Percentiles rank a stretch among this genome's conserved stretches.
Conservation (phyloP, 2,888 invertebrate genomes). For the Watsonalla binaria region DNA sequence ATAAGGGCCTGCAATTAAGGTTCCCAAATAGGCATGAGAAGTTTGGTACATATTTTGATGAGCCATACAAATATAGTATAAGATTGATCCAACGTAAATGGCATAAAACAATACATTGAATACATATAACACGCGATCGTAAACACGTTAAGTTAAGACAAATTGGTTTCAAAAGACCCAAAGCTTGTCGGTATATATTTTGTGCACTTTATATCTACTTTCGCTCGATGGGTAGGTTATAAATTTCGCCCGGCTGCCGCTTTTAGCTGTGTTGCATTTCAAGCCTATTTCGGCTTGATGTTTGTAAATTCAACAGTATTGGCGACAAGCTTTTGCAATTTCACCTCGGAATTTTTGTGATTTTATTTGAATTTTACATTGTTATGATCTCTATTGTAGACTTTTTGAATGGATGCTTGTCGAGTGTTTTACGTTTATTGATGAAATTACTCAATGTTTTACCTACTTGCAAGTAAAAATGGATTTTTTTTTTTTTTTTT, state of each 20-base stretch:
- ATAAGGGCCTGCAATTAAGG: constrained; percentile 36
- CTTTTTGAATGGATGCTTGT: background rate
- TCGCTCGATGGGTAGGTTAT: constrained; percentile 20
- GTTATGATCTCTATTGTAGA: too few species aligned
- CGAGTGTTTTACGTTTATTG: too few species aligned
- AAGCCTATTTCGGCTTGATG: constrained; percentile 30
- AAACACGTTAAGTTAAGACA: constrained; percentile 68
- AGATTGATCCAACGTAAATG: constrained; percentile 59
- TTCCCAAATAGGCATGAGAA: constrained; percentile 20
- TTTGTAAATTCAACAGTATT: constrained; percentile 23
- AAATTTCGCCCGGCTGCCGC: constrained; percentile 18
- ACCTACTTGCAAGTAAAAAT: too few species aligned
- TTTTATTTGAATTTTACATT: background rate
- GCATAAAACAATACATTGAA: constrained; percentile 63
- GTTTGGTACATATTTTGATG: constrained; percentile 22
- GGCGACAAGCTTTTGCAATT: constrained; percentile 28
- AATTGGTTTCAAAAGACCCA: constrained; percentile 64
- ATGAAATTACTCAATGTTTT: too few species aligned
- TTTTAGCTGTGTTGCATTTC: constrained; percentile 25
- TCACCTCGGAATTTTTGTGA: constrained; percentile 7
- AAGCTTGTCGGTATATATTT: constrained; percentile 32
- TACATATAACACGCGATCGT: constrained; percentile 59
- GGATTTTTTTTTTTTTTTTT: too few species aligned
- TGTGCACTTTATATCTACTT: constrained; percentile 42
- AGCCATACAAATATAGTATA: constrained; percentile 53